These are phyloP conservation scores for Monodelphis domestica DNA, from an alignment of 2,797 vertebrate genomes.

Conservation along the genomic window DNA sequence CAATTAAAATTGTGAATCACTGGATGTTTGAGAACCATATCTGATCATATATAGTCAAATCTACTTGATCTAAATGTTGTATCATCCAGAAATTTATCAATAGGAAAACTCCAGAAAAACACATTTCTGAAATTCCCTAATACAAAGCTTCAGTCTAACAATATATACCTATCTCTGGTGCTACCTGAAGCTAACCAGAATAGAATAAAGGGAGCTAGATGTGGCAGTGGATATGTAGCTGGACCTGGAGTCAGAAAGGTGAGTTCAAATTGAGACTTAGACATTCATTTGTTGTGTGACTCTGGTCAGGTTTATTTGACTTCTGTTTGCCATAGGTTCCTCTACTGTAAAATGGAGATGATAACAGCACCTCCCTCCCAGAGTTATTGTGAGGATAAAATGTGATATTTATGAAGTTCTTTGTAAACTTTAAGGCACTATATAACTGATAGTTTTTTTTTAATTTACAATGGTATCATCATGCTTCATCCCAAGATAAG, in stretches of 20 bases:
- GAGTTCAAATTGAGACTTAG: background rate
- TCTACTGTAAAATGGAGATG: background rate
- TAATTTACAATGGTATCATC: background rate
- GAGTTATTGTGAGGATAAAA: background rate
- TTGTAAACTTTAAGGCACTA: no score
- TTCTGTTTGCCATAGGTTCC: background rate
- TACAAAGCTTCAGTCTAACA: background rate
- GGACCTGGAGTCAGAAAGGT: background rate
- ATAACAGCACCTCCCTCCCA: background rate
- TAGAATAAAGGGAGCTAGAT: background rate
- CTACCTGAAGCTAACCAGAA: background rate
- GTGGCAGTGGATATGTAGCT: background rate
- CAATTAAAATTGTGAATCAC: background rate
- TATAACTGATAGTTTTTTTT: no score
- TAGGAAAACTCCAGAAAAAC: constrained; percentile 1
- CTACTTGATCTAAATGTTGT: constrained; percentile 31
- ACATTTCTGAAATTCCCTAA: constrained; percentile 41
- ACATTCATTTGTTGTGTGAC: background rate
- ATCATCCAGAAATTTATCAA: constrained; percentile 42
- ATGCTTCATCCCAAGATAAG: background rate
- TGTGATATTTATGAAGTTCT: background rate
- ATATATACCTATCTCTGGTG: background rate
- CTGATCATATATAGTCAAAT: background rate
- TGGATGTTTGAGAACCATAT: background rate
- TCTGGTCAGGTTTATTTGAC: background rate